Conservation (phyloP, 2,113 vertebrate genomes). For the Gasterosteus nipponicus region DNA sequence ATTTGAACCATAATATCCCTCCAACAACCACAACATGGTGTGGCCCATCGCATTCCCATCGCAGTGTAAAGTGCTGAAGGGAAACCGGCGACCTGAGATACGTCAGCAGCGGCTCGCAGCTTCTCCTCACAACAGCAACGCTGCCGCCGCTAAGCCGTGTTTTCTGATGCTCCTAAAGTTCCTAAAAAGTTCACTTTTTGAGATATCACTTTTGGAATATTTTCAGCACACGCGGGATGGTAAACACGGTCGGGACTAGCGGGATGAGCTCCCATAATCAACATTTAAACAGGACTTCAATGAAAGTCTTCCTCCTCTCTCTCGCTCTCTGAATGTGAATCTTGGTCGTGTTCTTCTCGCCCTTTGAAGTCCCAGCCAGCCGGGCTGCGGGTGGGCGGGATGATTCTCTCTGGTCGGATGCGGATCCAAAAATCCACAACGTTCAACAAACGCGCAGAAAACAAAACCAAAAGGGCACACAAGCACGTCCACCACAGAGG, state of each 20-base stretch:
- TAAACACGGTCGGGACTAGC: conserved; percentile 25
- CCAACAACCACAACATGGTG: conserved; percentile 3
- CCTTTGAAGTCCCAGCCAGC: conserved; percentile 60
- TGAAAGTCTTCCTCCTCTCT: conserved; percentile 2
- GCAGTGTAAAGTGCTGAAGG: background rate
- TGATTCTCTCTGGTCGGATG: conserved; percentile 28
- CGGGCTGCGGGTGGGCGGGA: conserved; percentile 36
- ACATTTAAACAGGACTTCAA: conserved; percentile 60
- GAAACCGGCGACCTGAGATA: background rate
- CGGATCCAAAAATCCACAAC: conserved; percentile 31
- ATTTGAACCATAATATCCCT: too few species aligned
- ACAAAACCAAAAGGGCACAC: conserved; percentile 8
- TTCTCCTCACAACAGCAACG: background rate
- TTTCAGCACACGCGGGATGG: conserved; percentile 9
- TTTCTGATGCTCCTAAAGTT: background rate
- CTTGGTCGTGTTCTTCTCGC: conserved; percentile 40
- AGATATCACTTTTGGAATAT: background rate
- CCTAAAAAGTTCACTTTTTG: conserved; percentile 11
- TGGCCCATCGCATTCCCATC: background rate
- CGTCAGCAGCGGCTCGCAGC: background rate
- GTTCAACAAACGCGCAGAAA: conserved; percentile 8
- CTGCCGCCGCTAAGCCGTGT: too few species aligned
- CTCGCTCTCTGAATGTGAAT: conserved; percentile 30
- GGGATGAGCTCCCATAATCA: conserved; percentile 44
- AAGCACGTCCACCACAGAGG: conserved; percentile 12